Evolutionary conservation across 2,797 vertebrate genomes (phyloP), one percentile per base, ranked within the genome.

Genomic region (Menidia menidia): DNA sequence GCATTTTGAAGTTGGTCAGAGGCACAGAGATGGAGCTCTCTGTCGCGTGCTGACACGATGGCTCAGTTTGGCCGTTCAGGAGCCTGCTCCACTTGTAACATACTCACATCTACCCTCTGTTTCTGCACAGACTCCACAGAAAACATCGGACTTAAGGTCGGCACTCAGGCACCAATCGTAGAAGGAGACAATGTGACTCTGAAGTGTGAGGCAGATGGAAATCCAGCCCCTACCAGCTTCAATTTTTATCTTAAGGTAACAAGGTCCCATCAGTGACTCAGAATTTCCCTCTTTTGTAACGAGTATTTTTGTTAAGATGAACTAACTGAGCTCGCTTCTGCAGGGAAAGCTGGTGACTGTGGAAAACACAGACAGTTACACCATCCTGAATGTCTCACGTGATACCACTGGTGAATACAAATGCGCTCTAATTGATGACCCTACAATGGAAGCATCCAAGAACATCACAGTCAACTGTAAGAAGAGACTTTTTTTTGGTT

Each of bases 111-210:
- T 39, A 4, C 13, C 11, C 30, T 30, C 30, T 75, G 52, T 80
- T 55, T 87, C 87, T 90, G 83, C 80, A 45, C 91, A 99, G 98
- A 98, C 92, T 96, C 96, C 67, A 96, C 97, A 47, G 98, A 99
- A 90, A 96, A 95, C 88, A 94, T 99, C 82, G 89, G 78, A 73
- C 96, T 99, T 71, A 81, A 94, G 88, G 94, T 97, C 66, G 72
- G 92, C 54, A 71, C 92, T 78, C 92, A 91, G 75, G 93, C 83
- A 8, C 92, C 90, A 35, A 88, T 97, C 67, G 94, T 94, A 75
- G 98, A 99, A 90, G 97, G 97, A 3, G 95, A 95, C 89, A 96
- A 96, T 75, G 84, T 99, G 86, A 99, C 96, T 78, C 92, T 99
- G 71, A 96, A 94, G 84, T 99, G 97, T 87, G 90, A 90, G 51